Evolutionary conservation across 2,888 invertebrate species (phyloP).

Genomic region (Meghimatium bilineatum): DNA sequence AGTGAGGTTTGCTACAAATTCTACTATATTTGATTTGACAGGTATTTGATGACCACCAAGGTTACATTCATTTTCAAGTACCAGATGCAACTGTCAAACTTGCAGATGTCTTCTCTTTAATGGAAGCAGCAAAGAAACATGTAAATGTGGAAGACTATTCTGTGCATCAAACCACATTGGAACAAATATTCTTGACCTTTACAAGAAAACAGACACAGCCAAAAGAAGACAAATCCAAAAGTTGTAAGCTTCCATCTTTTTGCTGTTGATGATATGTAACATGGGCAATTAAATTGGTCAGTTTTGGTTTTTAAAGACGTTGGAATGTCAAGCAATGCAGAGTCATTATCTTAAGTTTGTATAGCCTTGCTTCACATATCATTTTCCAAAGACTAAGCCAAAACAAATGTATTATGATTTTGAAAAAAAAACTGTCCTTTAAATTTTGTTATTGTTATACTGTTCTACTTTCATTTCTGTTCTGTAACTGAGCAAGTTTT

Average conservation of each 20-base stretch:
- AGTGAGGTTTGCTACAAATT: not conserved
- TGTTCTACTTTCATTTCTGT: too few relatives aligned
- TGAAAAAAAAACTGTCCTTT: too few relatives aligned
- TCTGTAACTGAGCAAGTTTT: too few relatives aligned
- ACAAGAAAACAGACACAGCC: constrained; percentile 68
- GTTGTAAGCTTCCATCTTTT: constrained; percentile 25
- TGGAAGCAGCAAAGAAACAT: constrained; percentile 71
- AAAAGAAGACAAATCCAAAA: constrained; percentile 46
- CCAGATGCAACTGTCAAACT: constrained; percentile 68
- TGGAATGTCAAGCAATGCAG: too few relatives aligned
- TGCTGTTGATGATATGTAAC: constrained; percentile 45
- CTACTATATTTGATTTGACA: not conserved
- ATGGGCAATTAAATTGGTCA: too few relatives aligned
- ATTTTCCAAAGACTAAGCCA: too few relatives aligned
- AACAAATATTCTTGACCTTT: constrained; percentile 79
- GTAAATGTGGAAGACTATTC: constrained; percentile 75
- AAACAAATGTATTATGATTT: too few relatives aligned
- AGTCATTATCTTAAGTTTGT: too few relatives aligned
- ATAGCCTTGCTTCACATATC: too few relatives aligned
- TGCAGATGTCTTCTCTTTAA: constrained; percentile 73
- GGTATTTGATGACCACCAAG: constrained; percentile 52
- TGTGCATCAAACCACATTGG: constrained; percentile 76
- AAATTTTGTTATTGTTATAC: too few relatives aligned
- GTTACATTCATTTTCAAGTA: constrained; percentile 52
- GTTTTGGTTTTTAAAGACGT: too few relatives aligned